Evolutionary conservation across 92 coral and sea anemone genomes (phyloP).

Genomic region (Bergia sp.): DNA sequence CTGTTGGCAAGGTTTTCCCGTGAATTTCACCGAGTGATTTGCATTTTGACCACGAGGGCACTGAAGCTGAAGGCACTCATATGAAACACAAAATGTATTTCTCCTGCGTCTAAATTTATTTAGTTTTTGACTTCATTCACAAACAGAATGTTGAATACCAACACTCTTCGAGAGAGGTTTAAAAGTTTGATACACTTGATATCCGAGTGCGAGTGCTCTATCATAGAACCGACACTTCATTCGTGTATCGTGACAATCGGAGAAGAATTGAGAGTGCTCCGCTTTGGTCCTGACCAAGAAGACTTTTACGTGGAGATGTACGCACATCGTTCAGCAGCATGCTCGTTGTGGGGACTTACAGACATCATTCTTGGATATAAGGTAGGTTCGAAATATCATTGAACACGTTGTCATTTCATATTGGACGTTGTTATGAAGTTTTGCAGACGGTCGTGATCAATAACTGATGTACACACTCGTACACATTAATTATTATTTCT

Average conservation of each 20-base stretch:
- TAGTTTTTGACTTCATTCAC: too few relatives aligned
- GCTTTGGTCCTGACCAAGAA: slow-evolving; percentile 38
- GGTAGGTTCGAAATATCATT: background rate
- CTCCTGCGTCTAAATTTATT: background rate
- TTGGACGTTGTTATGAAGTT: too few relatives aligned
- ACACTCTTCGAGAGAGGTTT: slow-evolving; percentile 21
- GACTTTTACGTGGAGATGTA: slow-evolving; percentile 41
- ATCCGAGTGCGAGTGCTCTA: slow-evolving; percentile 8
- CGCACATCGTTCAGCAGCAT: background rate
- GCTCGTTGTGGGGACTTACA: slow-evolving; percentile 28
- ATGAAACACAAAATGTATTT: background rate
- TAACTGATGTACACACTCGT: too few relatives aligned
- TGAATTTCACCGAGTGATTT: background rate
- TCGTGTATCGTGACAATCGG: slow-evolving; percentile 39
- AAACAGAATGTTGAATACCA: background rate
- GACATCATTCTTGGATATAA: slow-evolving; percentile 39
- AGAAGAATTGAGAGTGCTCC: slow-evolving; percentile 25
- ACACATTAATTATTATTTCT: too few relatives aligned
- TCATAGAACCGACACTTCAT: slow-evolving; percentile 24
- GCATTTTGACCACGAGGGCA: background rate
- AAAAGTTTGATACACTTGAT: slow-evolving; percentile 24
- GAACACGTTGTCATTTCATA: too few relatives aligned
- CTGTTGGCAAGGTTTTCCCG: background rate
- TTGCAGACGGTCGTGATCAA: too few relatives aligned
- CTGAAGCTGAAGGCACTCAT: background rate